Conservation (phyloP, 2,797 vertebrate genomes). For the Sebastes jordani region DNA sequence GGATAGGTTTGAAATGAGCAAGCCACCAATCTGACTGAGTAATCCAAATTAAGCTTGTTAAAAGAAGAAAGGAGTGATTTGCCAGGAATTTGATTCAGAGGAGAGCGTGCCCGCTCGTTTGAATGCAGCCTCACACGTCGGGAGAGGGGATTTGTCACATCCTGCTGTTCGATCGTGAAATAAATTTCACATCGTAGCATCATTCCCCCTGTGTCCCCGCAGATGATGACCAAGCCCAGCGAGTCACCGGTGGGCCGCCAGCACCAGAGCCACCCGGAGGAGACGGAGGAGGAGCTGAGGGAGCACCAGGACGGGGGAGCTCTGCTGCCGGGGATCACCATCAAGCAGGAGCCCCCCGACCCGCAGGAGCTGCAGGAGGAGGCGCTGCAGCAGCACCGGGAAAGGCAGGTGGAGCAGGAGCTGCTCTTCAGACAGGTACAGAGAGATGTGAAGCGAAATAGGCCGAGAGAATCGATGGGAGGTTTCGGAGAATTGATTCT, state of each 20-base stretch:
- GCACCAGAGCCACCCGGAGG: conserved; percentile 98
- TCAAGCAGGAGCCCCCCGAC: conserved; percentile 95
- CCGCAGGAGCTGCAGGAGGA: conserved; percentile 85
- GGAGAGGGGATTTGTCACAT: conserved; percentile 47
- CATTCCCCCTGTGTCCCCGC: not conserved
- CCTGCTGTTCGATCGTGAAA: conserved; percentile 54
- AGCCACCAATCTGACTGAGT: conserved; percentile 52
- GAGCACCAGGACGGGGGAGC: conserved; percentile 91
- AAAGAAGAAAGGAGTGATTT: conserved; percentile 59
- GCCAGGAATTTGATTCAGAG: conserved; percentile 53
- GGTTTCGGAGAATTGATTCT: conserved; percentile 16
- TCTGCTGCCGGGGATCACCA: conserved; percentile 82
- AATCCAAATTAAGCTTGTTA: conserved; percentile 75
- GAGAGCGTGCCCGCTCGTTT: conserved; percentile 13
- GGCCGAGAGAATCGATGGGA: conserved; percentile 7
- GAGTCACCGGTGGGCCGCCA: conserved; percentile 89
- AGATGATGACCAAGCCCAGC: conserved; percentile 92
- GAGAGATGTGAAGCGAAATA: not conserved
- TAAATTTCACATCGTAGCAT: conserved; percentile 10
- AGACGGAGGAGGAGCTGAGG: conserved; percentile 96
- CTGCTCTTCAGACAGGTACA: conserved; percentile 93
- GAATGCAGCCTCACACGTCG: conserved; percentile 31
- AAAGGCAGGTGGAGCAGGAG: conserved; percentile 88
- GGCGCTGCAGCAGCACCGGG: conserved; percentile 78
- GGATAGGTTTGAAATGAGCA: conserved; percentile 56